phyloP scores from a whole-genome alignment of 2,113 vertebrate genomes.

The Trochalopteron elliotii region DNA sequence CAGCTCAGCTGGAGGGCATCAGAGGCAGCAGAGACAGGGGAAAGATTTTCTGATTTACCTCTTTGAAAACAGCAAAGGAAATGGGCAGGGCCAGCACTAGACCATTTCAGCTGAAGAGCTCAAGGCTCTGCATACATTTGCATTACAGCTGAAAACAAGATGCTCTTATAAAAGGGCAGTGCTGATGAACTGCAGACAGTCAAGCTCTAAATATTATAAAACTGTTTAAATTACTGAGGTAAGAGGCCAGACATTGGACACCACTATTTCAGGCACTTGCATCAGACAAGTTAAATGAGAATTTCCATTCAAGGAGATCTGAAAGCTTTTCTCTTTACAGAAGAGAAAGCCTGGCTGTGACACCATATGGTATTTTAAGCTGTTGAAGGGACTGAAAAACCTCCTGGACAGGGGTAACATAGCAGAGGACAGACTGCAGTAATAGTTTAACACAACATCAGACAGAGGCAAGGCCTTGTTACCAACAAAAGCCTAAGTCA shows the following conservation, averaged over 20 bases:
- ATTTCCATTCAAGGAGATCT: neutral
- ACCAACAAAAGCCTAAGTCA: neutral
- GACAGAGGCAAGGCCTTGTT: neutral
- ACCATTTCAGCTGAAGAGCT: neutral
- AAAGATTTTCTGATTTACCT: neutral
- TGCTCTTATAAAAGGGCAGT: neutral
- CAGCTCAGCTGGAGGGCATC: neutral
- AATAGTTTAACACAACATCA: neutral
- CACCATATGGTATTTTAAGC: neutral
- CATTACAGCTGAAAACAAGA: neutral
- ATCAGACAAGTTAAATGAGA: neutral
- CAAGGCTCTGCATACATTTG: neutral
- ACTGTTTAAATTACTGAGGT: neutral
- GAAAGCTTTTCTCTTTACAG: neutral
- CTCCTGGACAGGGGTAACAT: neutral
- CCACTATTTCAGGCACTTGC: neutral
- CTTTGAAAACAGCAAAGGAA: neutral
- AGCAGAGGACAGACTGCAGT: neutral
- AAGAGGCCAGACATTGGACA: neutral
- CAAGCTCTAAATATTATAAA: neutral
- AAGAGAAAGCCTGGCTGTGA: neutral
- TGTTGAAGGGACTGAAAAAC: neutral
- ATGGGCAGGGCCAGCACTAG: neutral
- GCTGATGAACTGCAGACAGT: neutral
- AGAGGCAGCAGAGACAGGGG: neutral